Evolutionary conservation across 2,113 vertebrate genomes (phyloP).

Genomic region (Prolemur simus): DNA sequence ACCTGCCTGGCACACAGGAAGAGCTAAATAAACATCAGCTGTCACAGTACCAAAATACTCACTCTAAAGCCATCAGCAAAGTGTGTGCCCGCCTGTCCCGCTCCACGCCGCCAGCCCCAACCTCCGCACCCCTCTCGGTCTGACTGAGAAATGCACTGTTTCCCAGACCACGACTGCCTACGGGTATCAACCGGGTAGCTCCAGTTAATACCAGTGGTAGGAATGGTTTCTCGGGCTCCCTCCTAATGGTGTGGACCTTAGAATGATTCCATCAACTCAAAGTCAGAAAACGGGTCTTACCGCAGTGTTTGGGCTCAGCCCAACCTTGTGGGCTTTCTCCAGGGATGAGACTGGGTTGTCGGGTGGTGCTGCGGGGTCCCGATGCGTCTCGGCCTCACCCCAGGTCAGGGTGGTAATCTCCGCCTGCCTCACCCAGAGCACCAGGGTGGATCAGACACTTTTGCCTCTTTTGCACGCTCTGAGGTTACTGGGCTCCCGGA

Average conservation of each 20-base stretch:
- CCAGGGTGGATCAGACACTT: rapidly evolving
- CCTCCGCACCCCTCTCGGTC: too few relatives aligned
- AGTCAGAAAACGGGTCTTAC: not conserved
- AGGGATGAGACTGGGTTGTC: not conserved
- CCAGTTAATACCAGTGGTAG: not conserved
- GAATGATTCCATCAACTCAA: too few relatives aligned
- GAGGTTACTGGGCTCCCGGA: not conserved
- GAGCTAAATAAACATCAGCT: rapidly evolving
- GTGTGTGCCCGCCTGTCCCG: rapidly evolving
- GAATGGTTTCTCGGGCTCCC: not conserved
- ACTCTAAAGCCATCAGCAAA: rapidly evolving
- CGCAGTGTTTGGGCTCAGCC: not conserved
- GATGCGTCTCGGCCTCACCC: rapidly evolving
- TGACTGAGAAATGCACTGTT: not conserved
- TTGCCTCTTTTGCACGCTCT: not conserved
- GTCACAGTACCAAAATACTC: rapidly evolving
- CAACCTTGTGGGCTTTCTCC: not conserved
- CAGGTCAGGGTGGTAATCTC: rapidly evolving
- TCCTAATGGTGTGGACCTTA: not conserved
- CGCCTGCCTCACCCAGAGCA: not conserved
- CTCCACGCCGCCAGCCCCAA: not conserved
- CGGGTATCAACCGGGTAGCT: not conserved
- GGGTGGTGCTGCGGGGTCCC: rapidly evolving
- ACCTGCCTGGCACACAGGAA: rapidly evolving
- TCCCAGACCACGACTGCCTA: not conserved